phyloP scores from a whole-genome alignment of 2,113 vertebrate species.

The Fulica atra region DNA sequence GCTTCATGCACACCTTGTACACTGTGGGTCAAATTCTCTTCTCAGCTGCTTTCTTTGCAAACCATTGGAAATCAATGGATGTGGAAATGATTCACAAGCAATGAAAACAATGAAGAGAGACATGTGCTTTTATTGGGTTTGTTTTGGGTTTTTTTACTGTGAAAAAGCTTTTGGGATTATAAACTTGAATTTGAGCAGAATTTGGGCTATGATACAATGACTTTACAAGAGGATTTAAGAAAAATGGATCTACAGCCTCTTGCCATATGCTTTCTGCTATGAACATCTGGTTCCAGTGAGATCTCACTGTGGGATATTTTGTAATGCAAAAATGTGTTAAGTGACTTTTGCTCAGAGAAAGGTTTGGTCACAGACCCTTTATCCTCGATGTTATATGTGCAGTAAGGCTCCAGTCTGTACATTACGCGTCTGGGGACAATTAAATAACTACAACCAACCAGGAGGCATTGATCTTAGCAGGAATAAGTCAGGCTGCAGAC shows the following conservation, averaged over 20 bases:
- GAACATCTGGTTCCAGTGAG: conserved; percentile 60
- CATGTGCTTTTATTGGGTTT: rapidly evolving
- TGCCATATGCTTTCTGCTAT: conserved; percentile 43
- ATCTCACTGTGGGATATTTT: conserved; percentile 49
- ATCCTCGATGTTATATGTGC: neutral
- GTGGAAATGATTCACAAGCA: conserved; percentile 42
- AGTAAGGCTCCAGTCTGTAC: neutral
- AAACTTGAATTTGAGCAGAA: conserved; percentile 36
- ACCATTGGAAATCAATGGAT: conserved; percentile 22
- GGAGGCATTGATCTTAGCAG: conserved; percentile 8
- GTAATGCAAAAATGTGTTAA: conserved; percentile 58
- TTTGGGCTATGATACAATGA: neutral
- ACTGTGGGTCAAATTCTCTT: neutral
- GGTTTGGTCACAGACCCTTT: conserved; percentile 44
- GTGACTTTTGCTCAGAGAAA: conserved; percentile 49
- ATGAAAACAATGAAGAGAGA: conserved; percentile 50
- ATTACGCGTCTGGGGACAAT: neutral
- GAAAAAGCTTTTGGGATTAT: conserved; percentile 12
- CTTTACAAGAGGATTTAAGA: conserved; percentile 47
- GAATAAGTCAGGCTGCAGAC: neutral
- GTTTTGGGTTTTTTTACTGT: neutral
- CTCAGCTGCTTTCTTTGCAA: conserved; percentile 22
- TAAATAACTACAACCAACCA: neutral
- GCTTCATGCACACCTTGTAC: conserved; percentile 26
- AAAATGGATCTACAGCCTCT: conserved; percentile 27